Evolutionary conservation across 2,113 vertebrate species (phyloP), one percentile per base, ranked within the genome.

Genomic region (Miniopterus natalensis): DNA sequence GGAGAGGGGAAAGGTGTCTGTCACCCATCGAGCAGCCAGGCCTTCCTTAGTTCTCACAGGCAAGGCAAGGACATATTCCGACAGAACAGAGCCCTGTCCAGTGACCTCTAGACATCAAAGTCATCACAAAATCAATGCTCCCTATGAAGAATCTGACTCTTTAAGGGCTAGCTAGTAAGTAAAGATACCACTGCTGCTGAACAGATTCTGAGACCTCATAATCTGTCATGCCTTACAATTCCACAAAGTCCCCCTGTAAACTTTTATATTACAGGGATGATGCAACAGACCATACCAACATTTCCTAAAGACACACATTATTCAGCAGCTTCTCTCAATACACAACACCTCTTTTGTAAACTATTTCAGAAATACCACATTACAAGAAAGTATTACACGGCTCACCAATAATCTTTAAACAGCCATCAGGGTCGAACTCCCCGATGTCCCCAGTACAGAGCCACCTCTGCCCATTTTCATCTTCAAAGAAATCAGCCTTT

Each of bases 391-490:
- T 1, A 53, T 4, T 2, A 36, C 17, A 27, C 2, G 6, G 29
- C 99, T 99, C 97, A 99, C 99, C 99, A 57, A 99, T 99, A 59
- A 99, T 99, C 98, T 99, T 99, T 70, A 99, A 98, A 97, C 99
- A 99, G 2, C 99, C 99, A 59, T 99, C 99, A 45, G 98, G 92
- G 27, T 99, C 99, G 97, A 99, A 98, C 96, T 99, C 99, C 11
- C 99, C 99, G 40, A 99, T 99, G 95, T 99, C 99, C 84, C 99
- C 99, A 0, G 99, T 99, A 78, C 99, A 99, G 90, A 99, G 99
- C 99, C 99, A 99, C 31, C 99, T 98, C 98, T 99, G 99, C n/a
- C 99, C 99, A 8, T 98, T 99, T 85, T 99, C 98, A 93, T 99
- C 99, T 84, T 99, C 98, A 55, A 98, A 99, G 98, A 99, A 99